Conservation (phyloP, 2,113 vertebrate species). For the Struthio camelus region DNA sequence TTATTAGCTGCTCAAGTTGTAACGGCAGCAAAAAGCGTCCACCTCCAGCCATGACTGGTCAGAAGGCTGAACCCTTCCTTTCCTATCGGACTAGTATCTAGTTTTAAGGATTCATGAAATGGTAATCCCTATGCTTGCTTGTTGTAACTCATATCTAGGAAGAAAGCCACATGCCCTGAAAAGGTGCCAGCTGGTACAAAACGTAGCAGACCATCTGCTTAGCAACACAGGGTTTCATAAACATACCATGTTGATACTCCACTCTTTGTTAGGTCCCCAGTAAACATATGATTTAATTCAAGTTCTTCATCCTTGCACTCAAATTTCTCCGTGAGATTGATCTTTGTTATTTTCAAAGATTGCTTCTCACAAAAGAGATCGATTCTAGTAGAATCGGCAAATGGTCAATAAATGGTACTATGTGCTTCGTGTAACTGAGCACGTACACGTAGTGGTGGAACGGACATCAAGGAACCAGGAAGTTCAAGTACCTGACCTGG, state of each 20-base stretch:
- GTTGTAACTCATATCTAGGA: neutral
- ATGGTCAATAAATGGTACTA: neutral
- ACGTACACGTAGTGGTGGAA: rapidly evolving
- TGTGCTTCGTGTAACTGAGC: neutral
- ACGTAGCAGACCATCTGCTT: neutral
- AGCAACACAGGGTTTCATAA: neutral
- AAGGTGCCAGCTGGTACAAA: neutral
- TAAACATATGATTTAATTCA: neutral
- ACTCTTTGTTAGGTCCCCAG: neutral
- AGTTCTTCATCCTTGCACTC: neutral
- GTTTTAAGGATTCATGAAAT: neutral
- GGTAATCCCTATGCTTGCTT: neutral
- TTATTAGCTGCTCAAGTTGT: neutral
- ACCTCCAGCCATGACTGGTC: rapidly evolving
- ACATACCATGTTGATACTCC: neutral
- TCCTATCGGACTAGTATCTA: neutral
- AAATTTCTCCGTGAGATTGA: neutral
- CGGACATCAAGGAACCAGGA: neutral
- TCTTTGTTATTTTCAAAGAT: neutral
- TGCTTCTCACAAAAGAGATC: neutral
- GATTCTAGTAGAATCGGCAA: neutral
- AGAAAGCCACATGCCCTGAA: neutral
- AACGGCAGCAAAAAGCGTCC: neutral
- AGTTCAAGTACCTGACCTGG: neutral
- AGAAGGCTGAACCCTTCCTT: neutral